Conservation (phyloP, 2,797 vertebrate genomes). For the Huso huso region DNA sequence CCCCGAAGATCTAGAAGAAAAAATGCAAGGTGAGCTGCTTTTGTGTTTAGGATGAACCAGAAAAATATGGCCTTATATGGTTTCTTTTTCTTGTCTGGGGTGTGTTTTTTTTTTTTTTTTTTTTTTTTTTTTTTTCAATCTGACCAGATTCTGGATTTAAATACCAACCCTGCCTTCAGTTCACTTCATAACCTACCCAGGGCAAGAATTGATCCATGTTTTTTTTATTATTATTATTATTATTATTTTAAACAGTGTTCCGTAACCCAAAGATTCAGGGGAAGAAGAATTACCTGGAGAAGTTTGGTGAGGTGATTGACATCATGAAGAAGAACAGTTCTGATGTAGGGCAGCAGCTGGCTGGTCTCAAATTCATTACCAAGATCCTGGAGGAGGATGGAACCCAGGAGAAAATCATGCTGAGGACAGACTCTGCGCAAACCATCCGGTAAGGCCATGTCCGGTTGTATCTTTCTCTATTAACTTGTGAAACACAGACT, state of each 20-base stretch:
- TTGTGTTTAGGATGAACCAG: too few species aligned
- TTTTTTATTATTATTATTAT: too few species aligned
- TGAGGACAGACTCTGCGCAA: slow-evolving; percentile 52
- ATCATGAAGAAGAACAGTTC: slow-evolving; percentile 61
- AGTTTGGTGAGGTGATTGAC: slow-evolving; percentile 60
- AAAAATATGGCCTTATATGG: too few species aligned
- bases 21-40: slow-evolving; percentile 58
- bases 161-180: too few species aligned
- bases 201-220: too few species aligned
- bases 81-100: too few species aligned
- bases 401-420: slow-evolving; percentile 47
- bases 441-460: slow-evolving; percentile 48
- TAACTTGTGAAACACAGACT: too few species aligned
- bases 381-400: slow-evolving; percentile 69
- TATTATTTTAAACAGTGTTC: slow-evolving; percentile 43
- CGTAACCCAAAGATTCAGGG: slow-evolving; percentile 50
- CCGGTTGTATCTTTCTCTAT: not conserved
- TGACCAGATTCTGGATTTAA: too few species aligned
- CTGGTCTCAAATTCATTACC: slow-evolving; percentile 58
- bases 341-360: slow-evolving; percentile 57
- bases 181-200: too few species aligned
- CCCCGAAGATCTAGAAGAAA: slow-evolving; percentile 61
- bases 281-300: slow-evolving; percentile 59
- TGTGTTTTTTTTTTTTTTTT: too few species aligned
- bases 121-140: too few species aligned